Base-by-base conservation (phyloP, 92 coral and sea anemone genomes). In the Siderastrea radians region DNA sequence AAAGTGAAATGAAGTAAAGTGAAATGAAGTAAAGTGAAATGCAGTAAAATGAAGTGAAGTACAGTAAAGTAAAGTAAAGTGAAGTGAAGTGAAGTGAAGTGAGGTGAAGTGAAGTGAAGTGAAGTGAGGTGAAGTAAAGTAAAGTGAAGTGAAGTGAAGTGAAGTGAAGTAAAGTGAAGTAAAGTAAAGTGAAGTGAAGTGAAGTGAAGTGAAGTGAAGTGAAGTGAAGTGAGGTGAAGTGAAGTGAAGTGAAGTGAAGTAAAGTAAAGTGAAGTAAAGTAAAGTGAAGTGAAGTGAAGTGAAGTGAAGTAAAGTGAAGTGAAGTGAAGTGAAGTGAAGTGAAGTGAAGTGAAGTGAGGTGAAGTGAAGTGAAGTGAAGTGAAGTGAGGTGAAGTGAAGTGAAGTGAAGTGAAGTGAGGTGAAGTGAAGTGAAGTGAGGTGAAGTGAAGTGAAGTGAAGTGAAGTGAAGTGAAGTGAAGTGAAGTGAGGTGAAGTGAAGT, bases 281-380 rank as follows among this genome's bases (percentile, higher is more conserved):
- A 49, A 74, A 85, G 72, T 84, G 58, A 75, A 59, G 75, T 84
- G 86, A 72, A n/a, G n/a, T n/a, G n/a, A n/a, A n/a, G n/a, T n/a
- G n/a, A 74, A 74, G 65, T 68, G 49, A 67, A 60, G 89, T 75
- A 4, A 85, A 60, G 90, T 86, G 77, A 86, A 77, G 84, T 86
- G 77, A 64, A 77, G 89, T 77, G 84, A 76, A 76, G 89, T 59
- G 59, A 74, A 60, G 89, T 76, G 75, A 75, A 62, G 65, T 75
- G 75, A 65, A 77, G 78, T 77, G 55, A 86, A 61, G 84, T 48
- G 72, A 86, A 79, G 79, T 7, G 70, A 83, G 17, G 68, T 83
- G 80, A 70, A 47, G 72, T 44, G 53, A 77, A 65, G 77, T 6
- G 55, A 77, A 77, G 76, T 49, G 66, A 65, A 77, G 14, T 84